Conservation (phyloP, 2,888 invertebrate genomes). For the Trissolcus brochymenae region DNA sequence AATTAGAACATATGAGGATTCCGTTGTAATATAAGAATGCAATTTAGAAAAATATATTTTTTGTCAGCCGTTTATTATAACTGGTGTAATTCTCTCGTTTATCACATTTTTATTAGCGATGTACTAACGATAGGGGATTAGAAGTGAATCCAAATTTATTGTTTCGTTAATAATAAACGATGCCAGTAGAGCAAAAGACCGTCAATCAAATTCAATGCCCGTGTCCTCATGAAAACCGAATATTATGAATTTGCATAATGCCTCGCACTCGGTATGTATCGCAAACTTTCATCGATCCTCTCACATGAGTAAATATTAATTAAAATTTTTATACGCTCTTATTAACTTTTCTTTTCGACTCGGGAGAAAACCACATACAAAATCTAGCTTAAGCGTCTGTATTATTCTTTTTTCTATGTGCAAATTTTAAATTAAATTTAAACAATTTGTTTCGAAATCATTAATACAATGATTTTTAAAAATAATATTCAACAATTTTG, state of each 20-base stretch:
- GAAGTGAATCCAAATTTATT: slow-evolving; percentile 21
- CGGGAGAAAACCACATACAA: slow-evolving; percentile 6
- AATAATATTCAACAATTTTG: too few species aligned
- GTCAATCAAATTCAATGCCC: too few species aligned
- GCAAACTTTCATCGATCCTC: slow-evolving; percentile 21
- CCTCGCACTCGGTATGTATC: slow-evolving; percentile 1
- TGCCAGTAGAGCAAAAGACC: too few species aligned
- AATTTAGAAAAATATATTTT: slow-evolving; percentile 16
- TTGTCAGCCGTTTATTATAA: slow-evolving; percentile 14
- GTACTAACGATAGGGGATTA: slow-evolving; percentile 20
- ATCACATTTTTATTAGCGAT: slow-evolving; percentile 20
- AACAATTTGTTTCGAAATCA: too few species aligned
- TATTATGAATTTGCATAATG: too few species aligned
- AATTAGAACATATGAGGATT: slow-evolving; percentile 25
- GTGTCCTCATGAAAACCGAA: too few species aligned
- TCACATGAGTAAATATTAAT: slow-evolving; percentile 29
- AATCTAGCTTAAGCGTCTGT: too few species aligned
- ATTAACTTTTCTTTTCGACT: slow-evolving; percentile 19
- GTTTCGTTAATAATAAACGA: neutral
- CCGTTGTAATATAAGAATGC: slow-evolving; percentile 18
- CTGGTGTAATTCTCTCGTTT: too few species aligned
- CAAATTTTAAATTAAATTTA: too few species aligned
- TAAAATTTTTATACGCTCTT: slow-evolving; percentile 25
- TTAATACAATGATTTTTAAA: too few species aligned
- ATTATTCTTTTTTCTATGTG: too few species aligned